Evolutionary conservation across 2,797 vertebrate species (phyloP).

Genomic region (Protonibea diacanthus): DNA sequence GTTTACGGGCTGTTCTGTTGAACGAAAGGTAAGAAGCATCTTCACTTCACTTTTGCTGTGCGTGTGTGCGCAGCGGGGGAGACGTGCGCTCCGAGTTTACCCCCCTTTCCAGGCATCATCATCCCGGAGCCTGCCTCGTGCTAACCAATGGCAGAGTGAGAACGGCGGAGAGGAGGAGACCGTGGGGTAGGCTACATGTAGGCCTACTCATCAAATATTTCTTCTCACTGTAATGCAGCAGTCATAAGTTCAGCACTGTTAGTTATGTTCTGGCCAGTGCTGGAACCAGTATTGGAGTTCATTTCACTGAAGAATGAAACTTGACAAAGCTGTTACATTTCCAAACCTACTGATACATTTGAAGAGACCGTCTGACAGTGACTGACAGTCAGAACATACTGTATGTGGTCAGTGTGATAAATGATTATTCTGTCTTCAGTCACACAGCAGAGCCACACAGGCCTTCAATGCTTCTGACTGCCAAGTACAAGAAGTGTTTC

Average conservation of each 20-base stretch:
- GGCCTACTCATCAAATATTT: constrained; percentile 21
- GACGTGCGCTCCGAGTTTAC: constrained; percentile 70
- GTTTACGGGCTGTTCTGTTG: constrained; percentile 46
- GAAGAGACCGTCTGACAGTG: background rate
- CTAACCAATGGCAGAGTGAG: constrained; percentile 73
- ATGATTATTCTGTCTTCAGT: background rate
- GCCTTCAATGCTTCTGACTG: background rate
- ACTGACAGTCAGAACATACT: background rate
- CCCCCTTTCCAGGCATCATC: constrained; percentile 59
- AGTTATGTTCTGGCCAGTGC: too few relatives aligned
- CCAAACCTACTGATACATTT: background rate
- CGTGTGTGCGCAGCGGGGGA: constrained; percentile 62
- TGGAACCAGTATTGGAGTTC: too few relatives aligned
- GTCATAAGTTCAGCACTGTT: background rate
- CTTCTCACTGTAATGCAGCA: constrained; percentile 8
- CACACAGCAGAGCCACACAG: constrained; percentile 5
- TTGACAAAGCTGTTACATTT: background rate
- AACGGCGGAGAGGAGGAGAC: constrained; percentile 61
- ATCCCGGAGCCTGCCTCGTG: constrained; percentile 53
- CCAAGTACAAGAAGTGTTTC: constrained; percentile 10
- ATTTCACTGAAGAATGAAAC: too few relatives aligned
- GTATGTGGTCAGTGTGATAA: background rate
- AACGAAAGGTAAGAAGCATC: constrained; percentile 66
- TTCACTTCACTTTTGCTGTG: constrained; percentile 71
- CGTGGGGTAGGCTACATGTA: constrained; percentile 8